Conservation (phyloP, 2,797 vertebrate species). For the Argya squamiceps region DNA sequence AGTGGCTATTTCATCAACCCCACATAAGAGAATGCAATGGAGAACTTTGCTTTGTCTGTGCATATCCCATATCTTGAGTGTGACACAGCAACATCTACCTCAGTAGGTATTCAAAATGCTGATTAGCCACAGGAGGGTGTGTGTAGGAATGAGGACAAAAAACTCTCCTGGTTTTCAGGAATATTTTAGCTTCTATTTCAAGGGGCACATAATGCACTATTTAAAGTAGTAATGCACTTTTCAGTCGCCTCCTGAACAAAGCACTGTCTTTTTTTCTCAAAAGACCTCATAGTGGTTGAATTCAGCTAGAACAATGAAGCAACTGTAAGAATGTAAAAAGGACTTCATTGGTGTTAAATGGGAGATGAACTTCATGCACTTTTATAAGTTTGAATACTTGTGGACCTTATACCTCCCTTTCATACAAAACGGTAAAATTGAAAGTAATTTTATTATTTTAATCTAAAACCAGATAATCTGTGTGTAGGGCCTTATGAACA, state of each 20-base stretch:
- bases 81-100: neutral
- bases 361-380: neutral
- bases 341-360: neutral
- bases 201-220: slow-evolving; percentile 19
- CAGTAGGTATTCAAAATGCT: neutral
- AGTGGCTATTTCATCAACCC: neutral
- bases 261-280: slow-evolving; percentile 38
- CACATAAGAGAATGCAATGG: neutral
- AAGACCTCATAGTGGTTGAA: slow-evolving; percentile 34
- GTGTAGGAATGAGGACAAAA: neutral
- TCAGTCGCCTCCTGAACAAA: neutral
- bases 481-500: neutral
- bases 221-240: neutral
- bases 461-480: neutral
- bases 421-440: neutral
- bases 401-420: neutral
- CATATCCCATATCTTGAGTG: neutral
- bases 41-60: neutral
- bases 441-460: neutral
- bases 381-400: neutral
- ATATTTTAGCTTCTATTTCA: slow-evolving; percentile 31
- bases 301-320: slow-evolving; percentile 37
- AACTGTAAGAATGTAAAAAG: slow-evolving; percentile 14
- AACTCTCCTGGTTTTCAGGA: neutral
- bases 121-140: neutral